These are phyloP conservation scores for Rhynchomys soricoides DNA, from an alignment of 2,113 vertebrate species.

Conservation along the genomic window DNA sequence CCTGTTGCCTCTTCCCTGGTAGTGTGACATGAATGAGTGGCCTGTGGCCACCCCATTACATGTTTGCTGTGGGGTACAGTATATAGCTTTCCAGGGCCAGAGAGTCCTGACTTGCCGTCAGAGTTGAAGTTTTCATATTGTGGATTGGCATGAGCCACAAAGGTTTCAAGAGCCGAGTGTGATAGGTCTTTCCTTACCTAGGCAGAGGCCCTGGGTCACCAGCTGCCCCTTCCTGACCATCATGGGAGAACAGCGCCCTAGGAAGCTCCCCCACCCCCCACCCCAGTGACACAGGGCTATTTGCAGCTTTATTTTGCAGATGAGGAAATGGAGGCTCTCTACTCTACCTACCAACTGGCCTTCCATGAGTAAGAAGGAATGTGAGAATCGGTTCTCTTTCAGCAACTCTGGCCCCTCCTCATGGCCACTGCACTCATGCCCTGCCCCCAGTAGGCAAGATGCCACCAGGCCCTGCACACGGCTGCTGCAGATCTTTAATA, in stretches of 20 bases:
- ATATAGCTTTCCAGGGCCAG: neutral
- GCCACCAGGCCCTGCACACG: conserved; percentile 35
- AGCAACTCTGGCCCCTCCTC: neutral
- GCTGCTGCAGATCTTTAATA: conserved; percentile 73
- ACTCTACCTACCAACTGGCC: neutral
- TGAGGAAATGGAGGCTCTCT: conserved; percentile 19
- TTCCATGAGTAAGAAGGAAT: neutral
- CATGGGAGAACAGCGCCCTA: neutral
- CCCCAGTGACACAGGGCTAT: neutral
- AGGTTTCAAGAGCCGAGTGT: neutral
- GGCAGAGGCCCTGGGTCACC: too few relatives aligned
- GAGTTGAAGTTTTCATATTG: neutral
- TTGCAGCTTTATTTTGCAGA: neutral
- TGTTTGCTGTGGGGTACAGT: neutral
- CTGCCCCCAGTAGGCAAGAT: neutral
- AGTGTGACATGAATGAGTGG: neutral
- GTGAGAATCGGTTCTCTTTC: neutral
- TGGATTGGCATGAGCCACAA: neutral
- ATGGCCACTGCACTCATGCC: neutral
- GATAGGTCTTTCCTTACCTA: neutral
- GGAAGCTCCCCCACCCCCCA: too few relatives aligned
- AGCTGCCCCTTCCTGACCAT: neutral
- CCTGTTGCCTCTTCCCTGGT: neutral
- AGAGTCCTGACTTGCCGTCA: neutral
- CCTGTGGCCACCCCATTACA: neutral